These are phyloP conservation scores for Busseola fusca DNA, from an alignment of 2,888 invertebrate species.

Conservation along the genomic window DNA sequence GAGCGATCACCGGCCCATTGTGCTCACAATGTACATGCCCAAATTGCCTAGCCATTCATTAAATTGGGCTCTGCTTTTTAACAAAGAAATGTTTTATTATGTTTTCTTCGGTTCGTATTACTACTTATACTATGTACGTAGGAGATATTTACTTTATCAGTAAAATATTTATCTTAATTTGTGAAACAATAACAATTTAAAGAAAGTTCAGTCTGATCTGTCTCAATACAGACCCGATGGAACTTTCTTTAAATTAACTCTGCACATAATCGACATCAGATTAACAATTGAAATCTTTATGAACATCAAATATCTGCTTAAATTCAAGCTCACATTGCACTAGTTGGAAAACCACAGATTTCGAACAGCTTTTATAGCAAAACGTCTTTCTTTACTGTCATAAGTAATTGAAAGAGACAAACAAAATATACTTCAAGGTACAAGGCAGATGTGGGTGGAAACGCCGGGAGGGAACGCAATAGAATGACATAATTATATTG, in stretches of 20 bases:
- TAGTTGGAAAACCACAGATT: neutral
- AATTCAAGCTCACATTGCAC: neutral
- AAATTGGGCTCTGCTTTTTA: slow-evolving; percentile 30
- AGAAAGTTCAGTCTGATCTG: too few relatives aligned
- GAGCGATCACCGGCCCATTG: slow-evolving; percentile 50
- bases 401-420: neutral
- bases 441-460: too few relatives aligned
- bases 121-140: neutral
- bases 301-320: neutral
- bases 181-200: too few relatives aligned
- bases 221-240: too few relatives aligned
- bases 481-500: too few relatives aligned
- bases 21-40: slow-evolving; percentile 21
- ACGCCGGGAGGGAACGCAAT: too few relatives aligned
- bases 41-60: slow-evolving; percentile 42
- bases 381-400: neutral
- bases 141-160: neutral
- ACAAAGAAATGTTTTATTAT: slow-evolving; percentile 26
- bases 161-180: neutral
- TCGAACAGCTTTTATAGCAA: neutral
- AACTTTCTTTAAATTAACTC: too few relatives aligned
- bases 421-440: neutral
- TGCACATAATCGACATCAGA: too few relatives aligned
- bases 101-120: slow-evolving; percentile 15
- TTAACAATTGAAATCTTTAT: too few relatives aligned